Percentiles rank a stretch among this genome's conserved stretches.
Conservation (phyloP, 2,888 invertebrate species). For the Scaptomyza tumidula region DNA sequence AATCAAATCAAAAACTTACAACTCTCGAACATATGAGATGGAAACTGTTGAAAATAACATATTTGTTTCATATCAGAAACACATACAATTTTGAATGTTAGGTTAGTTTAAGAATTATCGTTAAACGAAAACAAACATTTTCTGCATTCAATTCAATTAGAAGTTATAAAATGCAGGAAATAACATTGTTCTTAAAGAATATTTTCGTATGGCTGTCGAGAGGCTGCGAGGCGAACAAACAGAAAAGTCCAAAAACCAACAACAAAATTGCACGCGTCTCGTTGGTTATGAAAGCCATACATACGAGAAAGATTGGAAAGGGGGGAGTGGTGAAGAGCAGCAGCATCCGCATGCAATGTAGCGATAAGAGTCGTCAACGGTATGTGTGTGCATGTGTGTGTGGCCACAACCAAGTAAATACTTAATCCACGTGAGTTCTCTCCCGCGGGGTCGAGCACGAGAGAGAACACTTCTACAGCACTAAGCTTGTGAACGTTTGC, state of each 20-base stretch:
- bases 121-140: no score
- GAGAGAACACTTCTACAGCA: background rate
- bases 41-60: background rate
- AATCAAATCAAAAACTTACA: constrained; percentile 13
- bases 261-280: constrained; percentile 53
- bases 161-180: background rate
- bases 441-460: constrained; percentile 9
- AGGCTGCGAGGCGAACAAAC: constrained; percentile 49
- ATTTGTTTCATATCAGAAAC: no score
- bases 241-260: constrained; percentile 58
- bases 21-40: constrained; percentile 1
- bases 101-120: no score
- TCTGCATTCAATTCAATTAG: no score
- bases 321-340: background rate
- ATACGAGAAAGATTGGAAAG: constrained; percentile 27
- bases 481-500: background rate
- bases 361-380: constrained; percentile 64
- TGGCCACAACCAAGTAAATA: constrained; percentile 65
- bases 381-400: constrained; percentile 36
- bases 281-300: constrained; percentile 74
- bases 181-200: constrained; percentile 4
- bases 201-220: constrained; percentile 7
- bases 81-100: no score
- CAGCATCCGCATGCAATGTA: constrained; percentile 54
- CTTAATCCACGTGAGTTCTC: constrained; percentile 65